Conservation (phyloP, 1,140 invertebrate genomes). For the Pararge aegeria region DNA sequence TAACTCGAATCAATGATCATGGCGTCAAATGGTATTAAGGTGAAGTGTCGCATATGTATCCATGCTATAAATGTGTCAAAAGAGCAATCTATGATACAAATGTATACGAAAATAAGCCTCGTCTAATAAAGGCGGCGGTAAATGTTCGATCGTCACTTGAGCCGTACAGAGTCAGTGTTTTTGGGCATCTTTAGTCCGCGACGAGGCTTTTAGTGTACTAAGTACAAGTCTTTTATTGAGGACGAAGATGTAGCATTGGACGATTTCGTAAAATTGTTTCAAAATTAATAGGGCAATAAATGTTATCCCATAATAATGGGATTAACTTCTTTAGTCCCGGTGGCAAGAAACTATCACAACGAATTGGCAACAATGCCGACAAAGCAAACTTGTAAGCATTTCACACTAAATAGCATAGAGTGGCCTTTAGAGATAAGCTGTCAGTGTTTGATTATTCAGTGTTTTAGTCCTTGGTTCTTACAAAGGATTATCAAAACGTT, state of each 20-base stretch:
- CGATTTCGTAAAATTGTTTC: constrained; percentile 55
- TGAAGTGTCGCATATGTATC: too few species aligned
- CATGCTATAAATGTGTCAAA: constrained; percentile 4
- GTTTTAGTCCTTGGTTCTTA: not conserved
- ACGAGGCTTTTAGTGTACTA: constrained; percentile 58
- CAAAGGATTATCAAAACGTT: too few species aligned
- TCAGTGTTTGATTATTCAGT: not conserved
- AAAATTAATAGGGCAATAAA: constrained; percentile 45
- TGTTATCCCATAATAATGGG: constrained; percentile 10
- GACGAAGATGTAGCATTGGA: constrained; percentile 76
- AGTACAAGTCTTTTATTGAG: constrained; percentile 73
- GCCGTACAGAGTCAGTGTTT: constrained; percentile 36
- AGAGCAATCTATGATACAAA: constrained; percentile 20
- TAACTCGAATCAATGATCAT: too few species aligned
- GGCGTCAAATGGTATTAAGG: too few species aligned
- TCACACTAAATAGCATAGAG: not conserved
- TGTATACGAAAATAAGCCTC: constrained; percentile 10
- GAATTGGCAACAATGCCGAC: constrained; percentile 49
- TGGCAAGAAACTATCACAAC: constrained; percentile 76
- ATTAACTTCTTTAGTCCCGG: constrained; percentile 28
- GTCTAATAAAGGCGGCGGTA: not conserved
- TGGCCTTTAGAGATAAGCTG: not conserved
- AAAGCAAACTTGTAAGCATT: constrained; percentile 43
- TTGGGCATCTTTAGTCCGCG: constrained; percentile 43
- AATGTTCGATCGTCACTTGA: constrained; percentile 44